Conservation (phyloP, 2,113 vertebrate species). For the Peromyscus leucopus region DNA sequence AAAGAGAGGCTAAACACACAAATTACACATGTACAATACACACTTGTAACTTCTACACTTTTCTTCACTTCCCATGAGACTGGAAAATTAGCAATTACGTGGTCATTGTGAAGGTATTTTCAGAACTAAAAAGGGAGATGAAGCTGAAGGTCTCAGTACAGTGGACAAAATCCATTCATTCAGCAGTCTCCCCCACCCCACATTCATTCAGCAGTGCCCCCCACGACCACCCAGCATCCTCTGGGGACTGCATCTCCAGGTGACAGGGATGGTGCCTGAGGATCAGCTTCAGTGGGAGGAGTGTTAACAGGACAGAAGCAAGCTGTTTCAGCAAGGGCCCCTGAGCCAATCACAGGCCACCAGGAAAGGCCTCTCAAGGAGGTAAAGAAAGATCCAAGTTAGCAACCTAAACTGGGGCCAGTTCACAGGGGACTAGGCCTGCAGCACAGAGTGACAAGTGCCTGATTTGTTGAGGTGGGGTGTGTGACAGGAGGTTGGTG, state of each 20-base stretch:
- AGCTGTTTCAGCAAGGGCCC: not conserved
- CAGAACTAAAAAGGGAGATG: not conserved
- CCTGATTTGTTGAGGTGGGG: not conserved
- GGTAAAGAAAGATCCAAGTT: not conserved
- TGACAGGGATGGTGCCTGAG: not conserved
- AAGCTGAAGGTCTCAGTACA: not conserved
- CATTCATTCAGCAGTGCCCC: not conserved
- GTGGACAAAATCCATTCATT: not conserved
- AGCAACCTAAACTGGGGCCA: not conserved
- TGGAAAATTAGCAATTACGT: not conserved
- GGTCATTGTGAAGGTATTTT: constrained; percentile 27
- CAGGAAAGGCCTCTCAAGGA: not conserved
- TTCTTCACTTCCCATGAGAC: not conserved
- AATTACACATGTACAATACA: not conserved
- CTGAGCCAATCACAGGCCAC: not conserved
- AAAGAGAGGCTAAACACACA: constrained; percentile 12
- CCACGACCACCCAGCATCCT: not conserved
- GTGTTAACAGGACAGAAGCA: not conserved
- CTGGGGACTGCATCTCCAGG: not conserved
- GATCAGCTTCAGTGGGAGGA: not conserved
- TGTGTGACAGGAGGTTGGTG: not conserved
- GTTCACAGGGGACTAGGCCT: not conserved
- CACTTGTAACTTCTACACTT: not conserved
- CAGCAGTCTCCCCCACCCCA: not conserved
- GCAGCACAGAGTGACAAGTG: not conserved